Evolutionary conservation across 2,797 vertebrate species (phyloP), one percentile per base, ranked within the genome.

Genomic region (Avahi laniger): DNA sequence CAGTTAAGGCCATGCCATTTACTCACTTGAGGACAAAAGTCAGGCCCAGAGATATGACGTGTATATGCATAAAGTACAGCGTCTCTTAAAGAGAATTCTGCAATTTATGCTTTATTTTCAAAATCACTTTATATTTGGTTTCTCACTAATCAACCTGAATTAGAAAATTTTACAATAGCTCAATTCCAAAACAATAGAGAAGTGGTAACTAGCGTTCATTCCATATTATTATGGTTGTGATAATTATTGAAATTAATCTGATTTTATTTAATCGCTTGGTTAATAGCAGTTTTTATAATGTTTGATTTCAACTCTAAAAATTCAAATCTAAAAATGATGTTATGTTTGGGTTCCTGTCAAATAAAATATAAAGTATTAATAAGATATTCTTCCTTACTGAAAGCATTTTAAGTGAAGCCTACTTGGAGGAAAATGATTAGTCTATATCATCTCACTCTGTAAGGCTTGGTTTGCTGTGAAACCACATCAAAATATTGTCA

Each of bases 1-100:
- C 52, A 33, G 9, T 6, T 10, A 5, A 4, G 5, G 2, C 3
- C 20, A 18, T 14, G 28, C 7, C 18, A 12, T 3, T 10, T 54
- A 8, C 30, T 57, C 33, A 63, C 5, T 9, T 48, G 17, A 46
- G 48, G 54, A 52, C 33, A 6, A 73, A 59, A 30, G 13, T 63
- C 24, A 78, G 41, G 38, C 8, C 57, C 28, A 61, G 54, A 43
- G 28, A 46, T 6, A 43, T 3, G 3, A 20, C 17, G 1, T 81
- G 26, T 22, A 1, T 72, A 24, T 28, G 15, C 46, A 54, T 24
- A 30, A 73, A 43, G 46, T 3, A 43, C 2, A 3, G 5, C 15
- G 7, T 46, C n/a, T 79, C 52, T 63, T 54, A 18, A 28, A 69
- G n/a, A 84, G 30, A 28, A n/a, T 46, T 35, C 46, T 65, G 4